Evolutionary conservation across 2,888 invertebrate genomes (phyloP).

Genomic region (Pollenia angustigena): DNA sequence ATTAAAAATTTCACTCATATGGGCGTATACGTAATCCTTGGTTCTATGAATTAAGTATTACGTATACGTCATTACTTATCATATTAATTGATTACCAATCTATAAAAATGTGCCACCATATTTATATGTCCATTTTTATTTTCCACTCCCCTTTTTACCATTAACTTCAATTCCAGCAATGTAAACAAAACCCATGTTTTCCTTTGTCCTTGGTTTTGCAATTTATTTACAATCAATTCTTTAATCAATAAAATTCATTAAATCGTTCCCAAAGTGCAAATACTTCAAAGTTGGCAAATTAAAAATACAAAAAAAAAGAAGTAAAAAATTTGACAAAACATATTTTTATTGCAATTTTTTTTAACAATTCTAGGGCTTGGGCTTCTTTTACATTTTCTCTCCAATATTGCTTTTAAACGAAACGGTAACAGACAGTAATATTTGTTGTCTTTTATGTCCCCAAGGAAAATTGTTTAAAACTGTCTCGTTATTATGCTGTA

Average conservation of each 20-base stretch:
- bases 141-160: no score
- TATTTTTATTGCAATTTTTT: constrained; percentile 37
- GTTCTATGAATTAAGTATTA: background rate
- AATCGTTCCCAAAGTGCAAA: constrained; percentile 33
- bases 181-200: no score
- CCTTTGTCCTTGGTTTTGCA: background rate
- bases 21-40: background rate
- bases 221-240: constrained; percentile 28
- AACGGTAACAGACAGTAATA: constrained; percentile 53
- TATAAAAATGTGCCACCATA: no score
- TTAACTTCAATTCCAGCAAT: no score
- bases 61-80: background rate
- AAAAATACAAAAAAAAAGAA: constrained; percentile 18
- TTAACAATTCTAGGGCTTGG: background rate
- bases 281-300: constrained; percentile 11
- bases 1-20: no score
- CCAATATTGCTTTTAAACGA: constrained; percentile 22
- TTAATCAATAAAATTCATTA: constrained; percentile 53
- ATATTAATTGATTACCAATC: no score
- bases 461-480: constrained; percentile 47
- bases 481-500: constrained; percentile 49
- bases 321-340: background rate
- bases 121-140: no score
- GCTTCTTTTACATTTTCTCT: background rate
- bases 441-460: constrained; percentile 49